Conservation (phyloP, 2,113 vertebrate genomes). For the Gila orcuttii region DNA sequence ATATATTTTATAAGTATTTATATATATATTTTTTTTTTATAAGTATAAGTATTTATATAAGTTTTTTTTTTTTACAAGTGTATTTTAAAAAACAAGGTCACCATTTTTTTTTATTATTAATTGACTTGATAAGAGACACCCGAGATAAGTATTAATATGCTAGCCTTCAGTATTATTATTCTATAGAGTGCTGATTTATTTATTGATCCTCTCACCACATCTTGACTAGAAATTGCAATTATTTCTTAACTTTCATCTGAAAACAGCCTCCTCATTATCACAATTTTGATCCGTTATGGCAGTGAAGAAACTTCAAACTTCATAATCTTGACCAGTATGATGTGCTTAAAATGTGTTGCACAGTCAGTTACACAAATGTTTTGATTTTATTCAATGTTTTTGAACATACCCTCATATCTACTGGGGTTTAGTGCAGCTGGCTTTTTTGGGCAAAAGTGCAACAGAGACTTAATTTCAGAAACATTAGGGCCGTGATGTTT, state of each 20-base stretch:
- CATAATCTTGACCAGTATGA: not conserved
- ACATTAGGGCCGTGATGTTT: not conserved
- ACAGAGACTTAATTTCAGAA: slow-evolving; percentile 26
- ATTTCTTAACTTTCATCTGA: not conserved
- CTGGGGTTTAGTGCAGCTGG: not conserved
- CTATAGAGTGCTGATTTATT: not conserved
- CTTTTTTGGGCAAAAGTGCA: slow-evolving; percentile 44
- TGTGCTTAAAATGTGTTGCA: not conserved
- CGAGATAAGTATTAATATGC: not conserved
- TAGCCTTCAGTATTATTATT: not conserved
- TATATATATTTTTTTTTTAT: no score
- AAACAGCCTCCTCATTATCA: not conserved
- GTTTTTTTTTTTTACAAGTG: not conserved
- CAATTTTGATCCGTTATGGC: not conserved
- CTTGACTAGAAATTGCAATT: not conserved
- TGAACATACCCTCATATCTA: not conserved
- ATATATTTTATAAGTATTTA: no score
- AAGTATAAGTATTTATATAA: no score
- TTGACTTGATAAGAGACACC: not conserved
- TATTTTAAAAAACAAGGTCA: not conserved
- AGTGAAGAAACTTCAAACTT: not conserved
- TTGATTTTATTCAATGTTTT: not conserved
- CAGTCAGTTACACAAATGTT: not conserved
- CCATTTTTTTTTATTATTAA: not conserved
- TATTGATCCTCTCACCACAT: not conserved